Evolutionary conservation across 2,113 vertebrate species (phyloP).

Genomic region (Agelaius tricolor): DNA sequence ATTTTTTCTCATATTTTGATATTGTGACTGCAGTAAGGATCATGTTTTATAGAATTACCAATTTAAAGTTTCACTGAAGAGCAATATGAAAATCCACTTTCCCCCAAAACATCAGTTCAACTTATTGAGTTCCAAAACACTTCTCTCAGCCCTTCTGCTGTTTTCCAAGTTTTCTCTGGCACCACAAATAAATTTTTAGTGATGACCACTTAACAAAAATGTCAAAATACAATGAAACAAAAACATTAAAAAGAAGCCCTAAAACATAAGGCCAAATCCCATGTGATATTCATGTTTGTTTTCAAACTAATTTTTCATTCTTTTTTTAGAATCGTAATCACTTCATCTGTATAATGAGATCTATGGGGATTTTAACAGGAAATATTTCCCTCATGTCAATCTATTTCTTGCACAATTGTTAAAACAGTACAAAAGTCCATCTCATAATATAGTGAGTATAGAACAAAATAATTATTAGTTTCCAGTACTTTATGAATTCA

Average conservation of each 20-base stretch:
- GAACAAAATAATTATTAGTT: constrained; percentile 27
- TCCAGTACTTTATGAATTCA: neutral
- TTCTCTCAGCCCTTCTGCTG: neutral
- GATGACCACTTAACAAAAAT: neutral
- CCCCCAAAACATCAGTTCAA: neutral
- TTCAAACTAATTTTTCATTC: constrained; percentile 10
- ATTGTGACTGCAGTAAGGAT: neutral
- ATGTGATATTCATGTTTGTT: neutral
- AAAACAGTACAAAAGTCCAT: neutral
- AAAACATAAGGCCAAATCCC: neutral
- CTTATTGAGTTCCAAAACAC: neutral
- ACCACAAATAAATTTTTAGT: neutral
- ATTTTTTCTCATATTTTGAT: neutral
- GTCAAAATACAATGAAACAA: neutral
- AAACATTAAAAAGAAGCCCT: neutral
- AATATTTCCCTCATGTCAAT: neutral
- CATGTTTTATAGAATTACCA: neutral
- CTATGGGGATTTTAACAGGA: neutral
- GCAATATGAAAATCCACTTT: neutral
- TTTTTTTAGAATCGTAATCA: neutral
- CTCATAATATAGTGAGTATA: constrained; percentile 16
- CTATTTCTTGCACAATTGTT: neutral
- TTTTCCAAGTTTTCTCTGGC: neutral
- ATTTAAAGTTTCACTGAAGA: neutral
- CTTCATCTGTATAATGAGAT: constrained; percentile 35